phyloP scores from a whole-genome alignment of 2,113 vertebrate species.

The Genyomyrus donnyi region DNA sequence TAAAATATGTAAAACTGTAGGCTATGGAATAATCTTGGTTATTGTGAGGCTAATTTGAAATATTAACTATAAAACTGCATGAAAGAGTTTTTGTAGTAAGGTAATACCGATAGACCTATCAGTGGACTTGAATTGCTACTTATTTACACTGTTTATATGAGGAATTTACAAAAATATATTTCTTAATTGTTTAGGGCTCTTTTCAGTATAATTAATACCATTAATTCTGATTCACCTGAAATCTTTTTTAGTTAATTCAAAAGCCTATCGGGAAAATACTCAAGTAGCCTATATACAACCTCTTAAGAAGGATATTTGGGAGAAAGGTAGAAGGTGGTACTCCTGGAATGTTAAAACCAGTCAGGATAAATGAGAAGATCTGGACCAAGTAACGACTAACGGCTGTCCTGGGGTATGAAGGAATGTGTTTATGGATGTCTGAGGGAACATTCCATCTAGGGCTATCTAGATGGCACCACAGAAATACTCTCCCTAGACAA shows the following conservation, averaged over 20 bases:
- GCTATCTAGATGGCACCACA: slow-evolving; percentile 46
- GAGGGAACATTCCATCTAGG: slow-evolving; percentile 61
- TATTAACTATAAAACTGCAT: neutral
- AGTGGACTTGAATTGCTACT: neutral
- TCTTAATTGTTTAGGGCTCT: neutral
- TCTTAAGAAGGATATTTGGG: neutral
- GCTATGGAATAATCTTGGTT: neutral
- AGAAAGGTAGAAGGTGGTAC: slow-evolving; percentile 53
- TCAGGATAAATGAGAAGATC: slow-evolving; percentile 69
- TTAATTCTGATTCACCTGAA: neutral
- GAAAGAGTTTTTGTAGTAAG: neutral
- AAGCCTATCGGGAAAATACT: neutral
- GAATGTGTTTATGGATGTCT: slow-evolving; percentile 62
- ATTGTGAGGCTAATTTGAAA: neutral
- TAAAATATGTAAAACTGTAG: neutral
- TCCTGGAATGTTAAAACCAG: slow-evolving; percentile 64
- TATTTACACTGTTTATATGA: neutral
- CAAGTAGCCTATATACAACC: neutral
- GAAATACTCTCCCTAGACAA: slow-evolving; percentile 21
- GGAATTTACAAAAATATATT: neutral
- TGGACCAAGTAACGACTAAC: slow-evolving; percentile 65
- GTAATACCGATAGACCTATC: neutral
- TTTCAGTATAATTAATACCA: neutral
- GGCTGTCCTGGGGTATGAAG: slow-evolving; percentile 54
- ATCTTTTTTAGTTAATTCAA: neutral